Evolutionary conservation across 2,113 vertebrate genomes (phyloP).

Genomic region (Zeus faber): DNA sequence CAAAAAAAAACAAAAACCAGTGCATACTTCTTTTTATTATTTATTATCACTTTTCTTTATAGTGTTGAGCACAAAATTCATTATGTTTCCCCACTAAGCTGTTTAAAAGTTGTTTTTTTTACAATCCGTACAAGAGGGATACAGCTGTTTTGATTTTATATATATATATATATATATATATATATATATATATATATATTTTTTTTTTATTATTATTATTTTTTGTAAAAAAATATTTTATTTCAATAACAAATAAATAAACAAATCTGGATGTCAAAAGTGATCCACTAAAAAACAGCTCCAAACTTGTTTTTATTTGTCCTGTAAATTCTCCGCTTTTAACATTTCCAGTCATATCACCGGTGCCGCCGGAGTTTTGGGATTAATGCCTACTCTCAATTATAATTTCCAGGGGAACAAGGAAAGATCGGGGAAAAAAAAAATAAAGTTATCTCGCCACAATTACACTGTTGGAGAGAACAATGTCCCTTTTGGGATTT

Average conservation of each 20-base stretch:
- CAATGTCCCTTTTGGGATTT: constrained; percentile 74
- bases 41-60: too few species aligned
- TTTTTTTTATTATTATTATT: too few species aligned
- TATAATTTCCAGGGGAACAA: constrained; percentile 54
- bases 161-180: too few species aligned
- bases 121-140: too few species aligned
- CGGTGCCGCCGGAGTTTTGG: constrained; percentile 1
- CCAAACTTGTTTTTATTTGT: neutral
- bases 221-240: too few species aligned
- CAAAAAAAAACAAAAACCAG: neutral
- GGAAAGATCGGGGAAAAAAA: constrained; percentile 26
- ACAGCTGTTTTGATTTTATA: too few species aligned
- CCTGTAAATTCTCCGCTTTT: constrained; percentile 21
- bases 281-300: too few species aligned
- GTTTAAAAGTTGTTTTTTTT: too few species aligned
- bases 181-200: too few species aligned
- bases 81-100: too few species aligned
- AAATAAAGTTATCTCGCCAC: constrained; percentile 49
- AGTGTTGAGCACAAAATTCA: too few species aligned
- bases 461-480: constrained; percentile 62
- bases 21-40: too few species aligned
- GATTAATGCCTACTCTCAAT: constrained; percentile 45
- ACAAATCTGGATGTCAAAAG: neutral
- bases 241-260: neutral
- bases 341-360: constrained; percentile 34